phyloP scores from a whole-genome alignment of 2,797 vertebrate species.

The Macrochelys suwanniensis region DNA sequence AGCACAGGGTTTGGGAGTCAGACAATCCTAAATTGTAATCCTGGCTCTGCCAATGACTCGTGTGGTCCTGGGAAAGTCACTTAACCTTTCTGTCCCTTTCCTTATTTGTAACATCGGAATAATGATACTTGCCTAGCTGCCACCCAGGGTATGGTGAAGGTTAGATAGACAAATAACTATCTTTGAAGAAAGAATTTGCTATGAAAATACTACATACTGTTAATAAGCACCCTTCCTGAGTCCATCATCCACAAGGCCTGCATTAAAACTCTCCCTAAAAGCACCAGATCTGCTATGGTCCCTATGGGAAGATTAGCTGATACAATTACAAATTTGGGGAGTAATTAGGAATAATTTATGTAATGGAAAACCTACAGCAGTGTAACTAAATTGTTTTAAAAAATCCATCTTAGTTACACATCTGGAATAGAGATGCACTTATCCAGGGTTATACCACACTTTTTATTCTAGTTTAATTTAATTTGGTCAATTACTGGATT shows the following conservation, averaged over 20 bases:
- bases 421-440: background rate
- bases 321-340: background rate
- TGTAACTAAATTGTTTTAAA: background rate
- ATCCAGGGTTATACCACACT: background rate
- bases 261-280: background rate
- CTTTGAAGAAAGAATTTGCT: background rate
- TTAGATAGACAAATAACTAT: background rate
- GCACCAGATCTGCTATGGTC: background rate
- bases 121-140: background rate
- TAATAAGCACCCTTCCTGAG: background rate
- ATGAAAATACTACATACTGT: conserved; percentile 1
- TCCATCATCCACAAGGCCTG: background rate
- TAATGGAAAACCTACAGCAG: background rate
- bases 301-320: background rate
- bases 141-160: background rate
- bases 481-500: background rate
- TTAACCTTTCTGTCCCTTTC: conserved; percentile 3
- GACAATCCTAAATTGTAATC: background rate
- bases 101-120: background rate
- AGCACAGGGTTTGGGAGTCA: background rate
- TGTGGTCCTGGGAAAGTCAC: background rate
- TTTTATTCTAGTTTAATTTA: background rate
- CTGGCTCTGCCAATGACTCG: background rate
- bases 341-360: background rate
- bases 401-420: background rate